Base-by-base conservation (phyloP, 2,888 invertebrate species). In the Drosophila algonquin region DNA sequence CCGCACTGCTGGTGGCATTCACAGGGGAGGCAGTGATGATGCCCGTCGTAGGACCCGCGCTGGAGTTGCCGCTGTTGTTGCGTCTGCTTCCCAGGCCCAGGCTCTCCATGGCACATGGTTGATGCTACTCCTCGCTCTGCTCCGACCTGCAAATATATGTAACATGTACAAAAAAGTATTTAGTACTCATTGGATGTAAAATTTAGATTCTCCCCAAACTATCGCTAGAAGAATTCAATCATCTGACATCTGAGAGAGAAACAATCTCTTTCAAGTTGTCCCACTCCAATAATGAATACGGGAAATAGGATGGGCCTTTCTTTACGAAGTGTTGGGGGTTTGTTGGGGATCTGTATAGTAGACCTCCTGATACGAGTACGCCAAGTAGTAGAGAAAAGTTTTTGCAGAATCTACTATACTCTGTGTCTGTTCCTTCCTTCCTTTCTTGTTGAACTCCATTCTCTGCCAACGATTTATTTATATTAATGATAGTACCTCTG, bases 41-140 rank as follows among this genome's bases (percentile, higher is more conserved):
- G 70, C 9, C 45, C 40, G 35, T 40, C 9, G 67, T 32, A 62
- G 71, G 51, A 63, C 75, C 53, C 65, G 51, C 81, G 82, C 67
- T 85, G 77, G 48, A 79, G 75, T 67, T 85, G 83, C 63, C 78
- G 80, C 65, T 72, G 75, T 75, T 87, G 83, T 78, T 88, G 79
- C 85, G 90, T 84, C 90, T 90, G 90, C 90, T 92, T 90, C 92
- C 90, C 76, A 88, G 68, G 77, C 91, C 91, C 82, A 91, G 90
- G 83, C 91, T 90, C 91, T 92, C 92, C 92, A 92, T 92, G 88
- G 92, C 91, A 91, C 92, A 91, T 92, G 89, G 56, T 57, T 50
- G 44, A 50, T 63, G 50, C 69, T 62, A 35, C 53, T 40, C 62
- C 53, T 27, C 48, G 21, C 46, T 21, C 32, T 24, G 44, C 24